A percentile compares a stretch with the other conserved stretches of the same genome.
phyloP scores from a whole-genome alignment of 2,888 invertebrate species.

The Plagodis dolabraria region DNA sequence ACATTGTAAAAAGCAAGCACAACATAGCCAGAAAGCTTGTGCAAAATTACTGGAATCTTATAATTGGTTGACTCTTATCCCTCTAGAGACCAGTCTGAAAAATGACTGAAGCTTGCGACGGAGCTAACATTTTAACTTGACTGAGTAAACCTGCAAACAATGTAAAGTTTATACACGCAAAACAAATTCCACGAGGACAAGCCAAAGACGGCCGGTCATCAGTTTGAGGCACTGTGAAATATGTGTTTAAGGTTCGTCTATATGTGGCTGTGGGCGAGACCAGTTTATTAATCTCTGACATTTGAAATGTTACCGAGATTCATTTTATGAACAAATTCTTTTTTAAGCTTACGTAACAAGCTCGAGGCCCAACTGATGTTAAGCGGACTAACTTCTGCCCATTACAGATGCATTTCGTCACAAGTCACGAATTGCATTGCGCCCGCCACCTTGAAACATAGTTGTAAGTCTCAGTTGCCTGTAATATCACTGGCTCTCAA shows the following conservation, averaged over 20 bases:
- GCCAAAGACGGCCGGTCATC: constrained; percentile 30
- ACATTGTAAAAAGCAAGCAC: too few relatives aligned
- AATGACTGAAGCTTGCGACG: constrained; percentile 31
- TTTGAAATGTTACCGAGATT: neutral
- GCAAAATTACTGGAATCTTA: too few relatives aligned
- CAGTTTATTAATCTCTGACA: neutral
- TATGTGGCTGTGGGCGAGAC: constrained; percentile 4
- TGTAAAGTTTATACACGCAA: constrained; percentile 32
- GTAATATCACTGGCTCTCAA: too few relatives aligned
- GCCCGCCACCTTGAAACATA: too few relatives aligned
- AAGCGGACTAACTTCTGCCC: too few relatives aligned
- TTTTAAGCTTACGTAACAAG: too few relatives aligned
- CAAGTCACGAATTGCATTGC: too few relatives aligned
- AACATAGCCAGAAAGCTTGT: too few relatives aligned
- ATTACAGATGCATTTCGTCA: too few relatives aligned
- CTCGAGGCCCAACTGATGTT: too few relatives aligned
- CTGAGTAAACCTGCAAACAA: constrained; percentile 34
- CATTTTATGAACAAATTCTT: too few relatives aligned
- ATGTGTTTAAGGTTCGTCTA: constrained; percentile 19
- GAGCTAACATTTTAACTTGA: constrained; percentile 34
- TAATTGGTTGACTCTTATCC: constrained; percentile 22
- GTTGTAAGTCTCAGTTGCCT: too few relatives aligned
- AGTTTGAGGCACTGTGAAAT: constrained; percentile 28
- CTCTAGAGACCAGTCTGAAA: constrained; percentile 26
- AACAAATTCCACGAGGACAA: constrained; percentile 28